Evolutionary conservation across 2,797 vertebrate genomes (phyloP), one percentile per base, ranked within the genome.

Genomic region (Podarcis siculus): DNA sequence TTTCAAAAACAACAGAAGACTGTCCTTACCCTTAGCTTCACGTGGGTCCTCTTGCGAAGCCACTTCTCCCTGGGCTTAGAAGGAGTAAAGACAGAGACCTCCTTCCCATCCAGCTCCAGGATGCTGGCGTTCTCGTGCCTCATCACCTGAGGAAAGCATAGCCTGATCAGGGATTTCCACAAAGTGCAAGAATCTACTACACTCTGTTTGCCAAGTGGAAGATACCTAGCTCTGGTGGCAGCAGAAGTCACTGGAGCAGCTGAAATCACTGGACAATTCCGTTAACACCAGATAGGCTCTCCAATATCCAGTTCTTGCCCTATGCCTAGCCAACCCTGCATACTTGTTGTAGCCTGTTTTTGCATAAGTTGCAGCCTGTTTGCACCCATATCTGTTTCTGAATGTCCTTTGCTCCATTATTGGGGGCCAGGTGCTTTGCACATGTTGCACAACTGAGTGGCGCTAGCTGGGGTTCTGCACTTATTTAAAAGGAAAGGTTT

Each of bases 41-140:
- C 99, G 0, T 99, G 99, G 0, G 99, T 99, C 94, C 99, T 98
- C 96, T 98, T 99, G 91, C 99, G 98, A 23, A 98, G 97, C 99
- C 99, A 99, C 94, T 99, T 99, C 95, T 99, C 99, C 0, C 99
- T 96, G 2, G 99, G 99, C 97, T 99, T 99, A 67, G 99, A 99
- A 4, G 99, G 99, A 1, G 98, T 99, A 94, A 99, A 99, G 86
- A 99, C 98, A 0, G 99, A 98, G 80, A 99, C 98, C 95, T 99
- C 99, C 93, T 99, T 99, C 77, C 99, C 99, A 0, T 99, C 98
- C 49, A 99, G 97, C 94, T 99, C 99, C 93, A 99, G 90, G 89
- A 99, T 98, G 39, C 99, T 98, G 0, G 98, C 97, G 91, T 97
- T 99, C 95, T 99, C 99, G 0, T 99, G 99, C 79, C 99, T 98